A percentile compares a stretch with the other conserved stretches of the same genome.
Evolutionary conservation across 2,888 invertebrate genomes (phyloP).

Genomic region (Oegoconia quadripuncta): DNA sequence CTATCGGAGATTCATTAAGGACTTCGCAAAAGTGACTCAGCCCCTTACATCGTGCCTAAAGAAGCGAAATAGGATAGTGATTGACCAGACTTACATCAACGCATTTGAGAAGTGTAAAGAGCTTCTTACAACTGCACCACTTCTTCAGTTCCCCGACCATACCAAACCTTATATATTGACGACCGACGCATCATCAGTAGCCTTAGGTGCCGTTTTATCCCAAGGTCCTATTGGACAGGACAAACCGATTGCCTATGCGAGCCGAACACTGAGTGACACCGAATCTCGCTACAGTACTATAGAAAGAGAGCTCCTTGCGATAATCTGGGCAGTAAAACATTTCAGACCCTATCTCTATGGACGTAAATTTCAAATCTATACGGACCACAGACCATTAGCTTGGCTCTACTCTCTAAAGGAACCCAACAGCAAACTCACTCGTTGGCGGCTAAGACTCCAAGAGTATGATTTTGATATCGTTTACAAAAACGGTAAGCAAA

Average conservation of each 20-base stretch:
- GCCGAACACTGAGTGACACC: constrained; percentile 7
- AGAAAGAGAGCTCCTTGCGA: constrained; percentile 13
- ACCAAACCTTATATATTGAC: constrained; percentile 22
- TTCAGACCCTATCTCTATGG: constrained; percentile 16
- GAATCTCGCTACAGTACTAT: constrained; percentile 13
- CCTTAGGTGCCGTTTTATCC: constrained; percentile 23
- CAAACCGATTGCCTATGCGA: constrained; percentile 11
- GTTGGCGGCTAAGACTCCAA: constrained; percentile 17
- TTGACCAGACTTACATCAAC: constrained; percentile 17
- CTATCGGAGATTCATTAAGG: constrained; percentile 23
- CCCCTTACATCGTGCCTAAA: constrained; percentile 24
- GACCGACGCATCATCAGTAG: constrained; percentile 22
- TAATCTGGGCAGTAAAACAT: constrained; percentile 13
- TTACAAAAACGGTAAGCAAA: constrained; percentile 13
- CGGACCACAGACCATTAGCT: constrained; percentile 17
- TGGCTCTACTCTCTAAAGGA: constrained; percentile 22
- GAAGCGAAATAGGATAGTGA: constrained; percentile 11
- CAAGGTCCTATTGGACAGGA: constrained; percentile 21
- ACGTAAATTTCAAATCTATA: constrained; percentile 12
- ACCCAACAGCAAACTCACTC: constrained; percentile 17
- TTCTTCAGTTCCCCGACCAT: constrained; percentile 38
- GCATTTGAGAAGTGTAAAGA: constrained; percentile 26
- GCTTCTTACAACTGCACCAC: constrained; percentile 26
- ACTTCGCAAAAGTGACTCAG: constrained; percentile 22
- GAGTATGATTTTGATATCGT: constrained; percentile 18